Base-by-base conservation (phyloP, 2,888 invertebrate genomes). In the Chloroclystis v-ata region DNA sequence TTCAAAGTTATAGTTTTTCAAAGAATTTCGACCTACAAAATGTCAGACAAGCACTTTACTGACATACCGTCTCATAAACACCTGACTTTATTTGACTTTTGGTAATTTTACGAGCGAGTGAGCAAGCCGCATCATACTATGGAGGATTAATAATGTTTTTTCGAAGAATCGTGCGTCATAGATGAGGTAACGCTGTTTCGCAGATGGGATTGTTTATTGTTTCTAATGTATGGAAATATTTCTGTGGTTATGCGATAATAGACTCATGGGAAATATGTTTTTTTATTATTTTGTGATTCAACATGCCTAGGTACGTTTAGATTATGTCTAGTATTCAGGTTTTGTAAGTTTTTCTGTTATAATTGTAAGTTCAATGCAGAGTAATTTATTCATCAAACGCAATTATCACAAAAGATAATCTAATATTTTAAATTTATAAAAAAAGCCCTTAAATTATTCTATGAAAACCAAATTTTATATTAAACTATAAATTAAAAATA, bases 41-140 rank as follows among this genome's bases (percentile, higher is more conserved):
- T 54, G 73, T 71, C 71, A 66, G 54, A 61, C 52, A 52, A 51
- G 56, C 57, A 61, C 71, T 76, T 79, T 70, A 77, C 67, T 63
- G 56, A 67, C 60, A 39, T 49, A 47, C 59, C 65, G 72, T 69
- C 77, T 63, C 75, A 75, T 82, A 82, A 82, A 82, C 70, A 70
- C 70, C 72, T 69, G 69, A 75, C 60, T 79, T 82, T 79, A 80
- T 80, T 67, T 61, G 69, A 70, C 71, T 67, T 65, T 74, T 72
- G 67, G 60, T 70, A 70, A 70, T 74, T 67, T 65, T 60, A 59
- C 43, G 56, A 57, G 60, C 63, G 61, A 61, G 67, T 62, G 38
- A 46, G 47, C 47, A 39, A 51, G 62, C 56, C 41, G 42, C 61
- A 67, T 67, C 61, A 56, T 63, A 64, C 64, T 65, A 35, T 37